Conservation (phyloP, 1,140 invertebrate species). For the Phthorimaea operculella region DNA sequence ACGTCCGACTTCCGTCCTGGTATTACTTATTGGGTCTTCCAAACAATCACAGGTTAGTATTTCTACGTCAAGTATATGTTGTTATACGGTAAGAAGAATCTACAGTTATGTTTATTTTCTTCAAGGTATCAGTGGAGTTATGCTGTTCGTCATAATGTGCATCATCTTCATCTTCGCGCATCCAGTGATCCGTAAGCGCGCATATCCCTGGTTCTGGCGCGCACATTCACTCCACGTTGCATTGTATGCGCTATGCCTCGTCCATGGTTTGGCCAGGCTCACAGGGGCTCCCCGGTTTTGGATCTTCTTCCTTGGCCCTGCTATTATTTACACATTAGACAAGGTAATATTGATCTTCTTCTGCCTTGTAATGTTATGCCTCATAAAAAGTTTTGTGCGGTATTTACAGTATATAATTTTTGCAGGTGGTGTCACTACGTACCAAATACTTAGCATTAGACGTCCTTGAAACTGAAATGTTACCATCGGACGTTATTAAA, state of each 20-base stretch:
- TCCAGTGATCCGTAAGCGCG: constrained; percentile 91
- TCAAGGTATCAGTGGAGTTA: constrained; percentile 92
- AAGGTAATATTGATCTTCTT: constrained; percentile 74
- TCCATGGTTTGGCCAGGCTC: constrained; percentile 94
- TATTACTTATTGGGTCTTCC: constrained; percentile 95
- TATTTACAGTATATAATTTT: constrained; percentile 1
- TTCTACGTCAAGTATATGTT: neutral
- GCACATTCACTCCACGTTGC: constrained; percentile 95
- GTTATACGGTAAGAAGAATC: too few relatives aligned
- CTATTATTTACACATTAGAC: constrained; percentile 89
- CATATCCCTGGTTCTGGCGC: constrained; percentile 97
- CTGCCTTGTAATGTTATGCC: too few relatives aligned
- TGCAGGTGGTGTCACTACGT: constrained; percentile 85
- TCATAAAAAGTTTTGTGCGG: too few relatives aligned
- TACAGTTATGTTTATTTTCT: constrained; percentile 10
- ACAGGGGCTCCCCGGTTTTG: constrained; percentile 95
- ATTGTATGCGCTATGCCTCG: constrained; percentile 89
- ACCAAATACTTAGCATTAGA: constrained; percentile 95
- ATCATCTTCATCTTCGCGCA: constrained; percentile 98
- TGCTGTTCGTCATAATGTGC: constrained; percentile 93
- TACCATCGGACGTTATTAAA: constrained; percentile 96
- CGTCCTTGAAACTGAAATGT: constrained; percentile 93
- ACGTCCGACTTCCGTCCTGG: constrained; percentile 91
- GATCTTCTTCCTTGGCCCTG: constrained; percentile 96
- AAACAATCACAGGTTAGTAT: constrained; percentile 87